Percentiles rank a stretch among this genome's conserved stretches.
phyloP scores from a whole-genome alignment of 2,797 vertebrate species.

The Merluccius polli region DNA sequence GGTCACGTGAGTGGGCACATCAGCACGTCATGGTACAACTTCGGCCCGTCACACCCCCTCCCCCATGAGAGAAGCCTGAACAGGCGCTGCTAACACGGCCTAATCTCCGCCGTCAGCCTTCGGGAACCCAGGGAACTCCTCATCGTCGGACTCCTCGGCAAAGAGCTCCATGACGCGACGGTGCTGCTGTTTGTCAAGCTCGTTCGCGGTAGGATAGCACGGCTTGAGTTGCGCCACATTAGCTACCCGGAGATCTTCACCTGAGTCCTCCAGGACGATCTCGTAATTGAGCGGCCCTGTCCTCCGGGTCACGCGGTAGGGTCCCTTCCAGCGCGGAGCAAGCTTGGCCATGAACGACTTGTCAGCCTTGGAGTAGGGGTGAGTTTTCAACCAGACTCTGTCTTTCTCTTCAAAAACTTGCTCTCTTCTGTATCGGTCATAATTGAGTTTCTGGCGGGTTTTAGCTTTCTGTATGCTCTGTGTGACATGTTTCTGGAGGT shows the following conservation, averaged over 20 bases:
- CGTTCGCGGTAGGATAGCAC: slow-evolving; percentile 1
- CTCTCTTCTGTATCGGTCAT: neutral
- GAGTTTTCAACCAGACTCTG: neutral
- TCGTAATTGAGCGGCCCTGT: no score
- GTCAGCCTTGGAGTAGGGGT: slow-evolving; percentile 1
- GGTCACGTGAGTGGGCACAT: no score
- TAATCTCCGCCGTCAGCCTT: no score
- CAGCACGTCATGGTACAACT: no score
- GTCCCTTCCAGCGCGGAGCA: neutral
- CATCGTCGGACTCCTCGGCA: no score
- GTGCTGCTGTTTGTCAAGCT: no score
- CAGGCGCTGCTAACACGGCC: no score
- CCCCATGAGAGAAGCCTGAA: slow-evolving; percentile 5
- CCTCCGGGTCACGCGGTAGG: no score
- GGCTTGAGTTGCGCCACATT: neutral
- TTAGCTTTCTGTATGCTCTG: neutral
- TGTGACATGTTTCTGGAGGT: neutral
- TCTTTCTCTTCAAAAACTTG: neutral
- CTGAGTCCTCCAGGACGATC: slow-evolving; percentile 2
- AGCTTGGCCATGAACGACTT: neutral
- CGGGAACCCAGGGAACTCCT: no score
- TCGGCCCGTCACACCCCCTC: neutral
- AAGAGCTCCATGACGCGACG: neutral
- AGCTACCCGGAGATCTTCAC: neutral
- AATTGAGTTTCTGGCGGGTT: neutral